Base-by-base conservation (phyloP, 2,797 vertebrate genomes). In the Hafferia zeledoni region DNA sequence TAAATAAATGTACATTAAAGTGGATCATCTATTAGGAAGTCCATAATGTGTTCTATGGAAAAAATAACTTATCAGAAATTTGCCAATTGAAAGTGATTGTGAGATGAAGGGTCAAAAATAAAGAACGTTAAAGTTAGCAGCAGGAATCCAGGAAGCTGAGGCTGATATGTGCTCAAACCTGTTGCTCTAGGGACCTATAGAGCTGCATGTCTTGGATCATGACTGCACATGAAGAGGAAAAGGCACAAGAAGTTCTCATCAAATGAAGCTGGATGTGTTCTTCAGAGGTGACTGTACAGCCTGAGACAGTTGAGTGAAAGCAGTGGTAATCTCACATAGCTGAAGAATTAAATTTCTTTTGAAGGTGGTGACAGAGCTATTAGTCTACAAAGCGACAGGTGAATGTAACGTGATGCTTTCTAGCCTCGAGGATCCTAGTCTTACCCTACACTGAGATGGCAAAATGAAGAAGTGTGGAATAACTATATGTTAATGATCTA, bases 301-400 rank as follows among this genome's bases (percentile, higher is more conserved):
- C 53, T 79, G 63, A 93, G 92, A 94, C 74, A 91, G 67, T 3
- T 76, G 93, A 95, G 33, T 91, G 94, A 91, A 90, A 82, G 77
- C 49, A 89, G 67, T 56, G 67, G 60, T 82, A 89, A 95, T 93
- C 44, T 94, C 86, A 70, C 2, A 2, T 28, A 63, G 41, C 12
- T 49, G 70, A 81, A 88, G 57, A 90, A 81, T 79, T 88, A 75
- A 68, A 93, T 57, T 87, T n/a, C 8, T 67, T 94, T 93, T 31
- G 13, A 69, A 71, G 2, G 0, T 47, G n/a, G 53, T 57, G 56
- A 50, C 43, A 91, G 24, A 57, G 30, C 9, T 68, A 41, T 78
- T 57, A 35, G 17, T 64, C 37, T 80, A 49, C 53, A 67, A 14
- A 77, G 30, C 39, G 78, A 75, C 53, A 93, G 53, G 53, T 65